Base-by-base conservation (phyloP, 2,888 invertebrate species). In the Lasioglossum marginatum region DNA sequence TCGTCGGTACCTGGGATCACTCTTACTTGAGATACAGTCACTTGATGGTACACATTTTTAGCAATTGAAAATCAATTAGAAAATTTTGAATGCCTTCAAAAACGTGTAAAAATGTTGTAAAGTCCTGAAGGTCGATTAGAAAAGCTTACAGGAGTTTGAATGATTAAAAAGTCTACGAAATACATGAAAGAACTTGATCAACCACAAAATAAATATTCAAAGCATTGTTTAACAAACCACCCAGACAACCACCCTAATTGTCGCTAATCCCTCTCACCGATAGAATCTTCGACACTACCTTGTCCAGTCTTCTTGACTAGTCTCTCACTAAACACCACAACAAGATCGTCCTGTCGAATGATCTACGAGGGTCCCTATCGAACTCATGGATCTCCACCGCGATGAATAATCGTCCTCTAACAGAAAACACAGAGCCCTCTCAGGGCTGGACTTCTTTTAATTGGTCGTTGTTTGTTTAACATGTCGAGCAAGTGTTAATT, bases 381-480 rank as follows among this genome's bases (percentile, higher is more conserved):
- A n/a, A 14, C 23, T 66, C 45, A 31, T 57, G 60, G 74, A 78
- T 70, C 73, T 10, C 14, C 27, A 2, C 16, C 16, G 57, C 76
- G 83, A 85, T 83, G 71, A 83, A 79, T 83, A 85, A 63, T 23
- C 52, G 5, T 8, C 27, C 43, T 45, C 37, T 48, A 23, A 43
- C 16, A 73, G 71, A 80, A 5, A 14, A 31, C 14, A 60, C 27
- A 31, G 60, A 14, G 60, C 14, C 60, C 60, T 52, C 52, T n/a
- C 37, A 12, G 14, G 3, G n/a, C 1, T 16, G 57, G 16, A 40
- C 23, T 76, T n/a, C 8, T 76, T 81, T 86, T 86, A 86, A 86
- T 86, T 86, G 85, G 78, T 74, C 68, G 68, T 86, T 66, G 76
- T 86, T 86, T 86, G 86, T 86, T 86, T 86, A 81, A 86, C 86